Evolutionary conservation across 1,140 invertebrate genomes (phyloP).

Genomic region (Brachionus koreanus): DNA sequence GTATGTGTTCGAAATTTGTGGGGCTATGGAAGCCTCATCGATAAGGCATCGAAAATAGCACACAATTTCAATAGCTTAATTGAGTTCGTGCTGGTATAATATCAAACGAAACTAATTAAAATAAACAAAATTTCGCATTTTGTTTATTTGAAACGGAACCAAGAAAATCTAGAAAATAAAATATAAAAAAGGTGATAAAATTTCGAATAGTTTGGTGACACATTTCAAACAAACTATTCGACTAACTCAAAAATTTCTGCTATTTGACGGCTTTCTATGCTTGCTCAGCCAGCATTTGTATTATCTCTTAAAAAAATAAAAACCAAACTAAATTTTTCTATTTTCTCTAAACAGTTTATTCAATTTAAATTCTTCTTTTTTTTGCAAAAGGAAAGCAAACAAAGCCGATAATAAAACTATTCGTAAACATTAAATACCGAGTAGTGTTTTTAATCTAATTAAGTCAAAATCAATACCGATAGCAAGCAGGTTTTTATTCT

Average conservation of each 20-base stretch:
- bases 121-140: neutral
- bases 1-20: neutral
- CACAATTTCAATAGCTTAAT: neutral
- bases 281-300: neutral
- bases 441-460: neutral
- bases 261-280: neutral
- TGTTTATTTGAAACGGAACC: slow-evolving; percentile 8
- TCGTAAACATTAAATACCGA: slow-evolving; percentile 8
- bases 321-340: neutral
- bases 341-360: slow-evolving; percentile 8
- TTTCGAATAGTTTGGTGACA: slow-evolving; percentile 10
- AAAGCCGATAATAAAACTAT: slow-evolving; percentile 23
- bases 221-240: slow-evolving; percentile 28
- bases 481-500: neutral
- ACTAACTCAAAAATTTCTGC: neutral
- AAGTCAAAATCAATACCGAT: neutral
- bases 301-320: slow-evolving; percentile 26
- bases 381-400: neutral
- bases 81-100: slow-evolving; percentile 35
- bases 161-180: neutral
- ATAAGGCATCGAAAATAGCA: neutral
- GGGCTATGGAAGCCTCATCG: neutral
- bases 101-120: slow-evolving; percentile 30
- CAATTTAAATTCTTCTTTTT: slow-evolving; percentile 2
- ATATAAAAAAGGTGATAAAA: slow-evolving; percentile 18